A percentile compares a stretch with the other conserved stretches of the same genome.
These are phyloP conservation scores for Oreochromis tanganicae DNA, from an alignment of 2,113 vertebrate genomes.

Conservation along the genomic window DNA sequence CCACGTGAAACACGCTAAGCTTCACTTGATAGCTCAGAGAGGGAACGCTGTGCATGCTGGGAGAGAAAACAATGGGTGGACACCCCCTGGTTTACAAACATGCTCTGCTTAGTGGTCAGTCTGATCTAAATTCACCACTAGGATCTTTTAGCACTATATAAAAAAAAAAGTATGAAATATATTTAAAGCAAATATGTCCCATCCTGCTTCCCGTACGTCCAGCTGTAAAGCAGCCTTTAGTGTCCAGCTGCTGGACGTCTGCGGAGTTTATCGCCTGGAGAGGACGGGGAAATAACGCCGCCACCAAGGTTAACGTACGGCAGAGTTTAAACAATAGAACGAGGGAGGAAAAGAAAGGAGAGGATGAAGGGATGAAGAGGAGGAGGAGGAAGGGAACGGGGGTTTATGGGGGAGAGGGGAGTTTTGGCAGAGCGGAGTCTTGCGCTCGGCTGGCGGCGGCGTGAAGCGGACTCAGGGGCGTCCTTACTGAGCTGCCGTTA, in stretches of 20 bases:
- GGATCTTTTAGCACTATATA: background rate
- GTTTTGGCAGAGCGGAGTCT: slow-evolving; percentile 45
- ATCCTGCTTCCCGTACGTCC: background rate
- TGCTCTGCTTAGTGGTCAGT: background rate
- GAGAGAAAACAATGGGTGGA: background rate
- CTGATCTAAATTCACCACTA: background rate
- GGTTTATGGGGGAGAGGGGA: slow-evolving; percentile 41
- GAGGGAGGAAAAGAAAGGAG: background rate
- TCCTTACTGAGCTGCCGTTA: slow-evolving; percentile 35
- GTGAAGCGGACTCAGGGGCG: slow-evolving; percentile 42
- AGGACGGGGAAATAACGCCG: background rate
- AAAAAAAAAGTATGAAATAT: background rate
- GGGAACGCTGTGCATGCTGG: background rate
- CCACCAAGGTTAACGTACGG: background rate
- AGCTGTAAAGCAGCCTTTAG: slow-evolving; percentile 31
- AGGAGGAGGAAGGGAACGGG: background rate
- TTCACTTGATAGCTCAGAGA: slow-evolving; percentile 21
- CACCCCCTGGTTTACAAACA: background rate
- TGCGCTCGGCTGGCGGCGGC: slow-evolving; percentile 37
- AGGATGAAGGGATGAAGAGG: background rate
- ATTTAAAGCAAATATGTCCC: slow-evolving; percentile 5
- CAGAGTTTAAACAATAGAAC: background rate
- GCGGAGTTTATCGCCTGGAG: slow-evolving; percentile 14
- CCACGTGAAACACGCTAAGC: slow-evolving; percentile 56
- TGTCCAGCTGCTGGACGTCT: slow-evolving; percentile 46